phyloP scores from a whole-genome alignment of 2,113 vertebrate genomes.

The Thunnus maccoyii region DNA sequence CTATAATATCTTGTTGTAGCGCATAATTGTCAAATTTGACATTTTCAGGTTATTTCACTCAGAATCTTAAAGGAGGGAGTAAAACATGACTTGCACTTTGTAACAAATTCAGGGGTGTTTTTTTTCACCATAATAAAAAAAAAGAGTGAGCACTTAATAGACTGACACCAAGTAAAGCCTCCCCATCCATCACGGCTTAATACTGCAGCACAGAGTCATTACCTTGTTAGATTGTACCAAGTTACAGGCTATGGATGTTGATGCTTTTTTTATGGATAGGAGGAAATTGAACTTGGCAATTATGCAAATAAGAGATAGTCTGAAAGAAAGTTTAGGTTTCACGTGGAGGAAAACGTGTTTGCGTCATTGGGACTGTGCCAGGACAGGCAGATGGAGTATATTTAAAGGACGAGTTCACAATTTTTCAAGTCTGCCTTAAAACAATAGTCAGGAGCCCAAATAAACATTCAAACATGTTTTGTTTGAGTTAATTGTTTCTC shows the following conservation, averaged over 20 bases:
- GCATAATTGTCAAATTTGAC: conserved; percentile 36
- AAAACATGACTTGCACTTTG: conserved; percentile 1
- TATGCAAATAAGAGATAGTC: conserved; percentile 53
- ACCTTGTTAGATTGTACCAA: conserved; percentile 28
- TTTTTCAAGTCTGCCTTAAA: too few species aligned
- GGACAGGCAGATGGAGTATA: background rate
- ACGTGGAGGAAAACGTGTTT: background rate
- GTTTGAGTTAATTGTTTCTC: too few species aligned
- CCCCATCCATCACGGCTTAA: conserved; percentile 50
- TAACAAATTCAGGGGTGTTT: background rate
- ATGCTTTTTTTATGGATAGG: conserved; percentile 3
- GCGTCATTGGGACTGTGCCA: background rate
- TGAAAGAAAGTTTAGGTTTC: conserved; percentile 25
- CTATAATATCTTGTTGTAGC: background rate
- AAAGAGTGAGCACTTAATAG: conserved; percentile 43
- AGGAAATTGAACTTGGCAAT: conserved; percentile 37
- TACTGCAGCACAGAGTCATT: conserved; percentile 46
- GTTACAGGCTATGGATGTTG: background rate
- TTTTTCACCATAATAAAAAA: background rate
- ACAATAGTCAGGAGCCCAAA: too few species aligned
- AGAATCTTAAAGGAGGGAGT: background rate
- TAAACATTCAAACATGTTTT: too few species aligned
- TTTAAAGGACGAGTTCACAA: background rate
- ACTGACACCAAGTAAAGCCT: conserved; percentile 27
- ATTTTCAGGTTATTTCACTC: conserved; percentile 17